Evolutionary conservation across 2,888 invertebrate genomes (phyloP).

Genomic region (Latrodectus hesperus): DNA sequence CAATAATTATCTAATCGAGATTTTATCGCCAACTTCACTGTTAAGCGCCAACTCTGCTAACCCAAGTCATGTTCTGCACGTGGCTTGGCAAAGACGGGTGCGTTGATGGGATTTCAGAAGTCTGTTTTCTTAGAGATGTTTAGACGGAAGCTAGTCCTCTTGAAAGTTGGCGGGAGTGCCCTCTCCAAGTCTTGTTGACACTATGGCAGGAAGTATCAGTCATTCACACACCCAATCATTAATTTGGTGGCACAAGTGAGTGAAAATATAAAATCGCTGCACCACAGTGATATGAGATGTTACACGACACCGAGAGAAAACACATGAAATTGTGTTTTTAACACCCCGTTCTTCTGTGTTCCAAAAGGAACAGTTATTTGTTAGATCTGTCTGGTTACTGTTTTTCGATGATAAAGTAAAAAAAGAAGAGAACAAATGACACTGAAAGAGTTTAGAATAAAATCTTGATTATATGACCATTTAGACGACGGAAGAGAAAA

Average conservation of each 20-base stretch:
- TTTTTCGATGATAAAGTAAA: background rate
- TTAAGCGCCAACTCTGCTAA: background rate
- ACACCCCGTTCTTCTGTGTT: background rate
- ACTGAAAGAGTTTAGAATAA: background rate
- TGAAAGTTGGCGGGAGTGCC: slow-evolving; percentile 21
- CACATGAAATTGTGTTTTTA: background rate
- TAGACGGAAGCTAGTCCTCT: slow-evolving; percentile 51
- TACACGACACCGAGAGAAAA: background rate
- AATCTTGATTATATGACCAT: background rate
- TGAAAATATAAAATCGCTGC: slow-evolving; percentile 10
- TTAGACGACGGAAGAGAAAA: background rate
- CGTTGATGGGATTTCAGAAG: slow-evolving; percentile 38
- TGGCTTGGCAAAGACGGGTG: slow-evolving; percentile 20
- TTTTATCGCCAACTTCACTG: too few relatives aligned
- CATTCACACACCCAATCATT: slow-evolving; percentile 65
- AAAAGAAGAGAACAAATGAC: background rate
- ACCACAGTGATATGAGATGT: slow-evolving; percentile 6
- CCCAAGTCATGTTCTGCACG: slow-evolving; percentile 24
- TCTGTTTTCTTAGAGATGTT: slow-evolving; percentile 59
- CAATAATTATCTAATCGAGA: too few relatives aligned
- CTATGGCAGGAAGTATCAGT: slow-evolving; percentile 63
- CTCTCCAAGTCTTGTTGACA: slow-evolving; percentile 51
- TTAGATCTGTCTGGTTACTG: slow-evolving; percentile 10
- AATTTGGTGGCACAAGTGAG: slow-evolving; percentile 28
- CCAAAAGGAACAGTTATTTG: background rate